Conservation (phyloP, 1,140 invertebrate species). For the Macrotrachela quadricornifera region DNA sequence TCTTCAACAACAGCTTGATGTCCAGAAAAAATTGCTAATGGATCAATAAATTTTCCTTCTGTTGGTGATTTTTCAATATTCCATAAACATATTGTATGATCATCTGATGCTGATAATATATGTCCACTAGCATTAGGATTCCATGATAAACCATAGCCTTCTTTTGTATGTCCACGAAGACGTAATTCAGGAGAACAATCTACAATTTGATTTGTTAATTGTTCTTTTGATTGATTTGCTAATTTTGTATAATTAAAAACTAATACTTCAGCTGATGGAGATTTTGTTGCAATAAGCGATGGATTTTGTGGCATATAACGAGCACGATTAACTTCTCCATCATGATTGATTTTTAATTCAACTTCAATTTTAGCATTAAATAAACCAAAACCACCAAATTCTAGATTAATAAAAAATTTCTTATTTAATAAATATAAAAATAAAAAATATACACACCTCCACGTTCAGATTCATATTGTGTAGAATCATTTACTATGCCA, state of each 20-base stretch:
- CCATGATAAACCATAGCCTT: not conserved
- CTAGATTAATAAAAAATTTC: slow-evolving; percentile 44
- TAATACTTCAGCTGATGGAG: not conserved
- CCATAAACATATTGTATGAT: not conserved
- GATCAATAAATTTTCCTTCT: not conserved
- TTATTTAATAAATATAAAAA: slow-evolving; percentile 58
- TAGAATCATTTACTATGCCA: not conserved
- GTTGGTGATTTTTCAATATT: slow-evolving; percentile 42
- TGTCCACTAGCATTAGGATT: not conserved
- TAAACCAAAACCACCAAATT: not conserved
- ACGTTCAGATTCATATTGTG: not conserved
- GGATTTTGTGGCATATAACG: slow-evolving; percentile 3
- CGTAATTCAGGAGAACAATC: not conserved
- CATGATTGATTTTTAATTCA: not conserved
- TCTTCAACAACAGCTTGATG: slow-evolving; percentile 5
- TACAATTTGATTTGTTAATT: not conserved
- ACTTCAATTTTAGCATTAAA: not conserved
- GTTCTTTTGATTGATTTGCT: not conserved
- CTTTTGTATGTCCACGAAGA: not conserved
- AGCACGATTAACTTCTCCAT: slow-evolving; percentile 1
- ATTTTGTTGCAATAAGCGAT: not conserved
- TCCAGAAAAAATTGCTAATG: not conserved
- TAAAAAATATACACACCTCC: slow-evolving; percentile 20
- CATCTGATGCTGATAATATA: not conserved
- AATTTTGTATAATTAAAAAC: not conserved